These are phyloP conservation scores for Lochmaea capreae DNA, from an alignment of 2,888 invertebrate genomes.

Conservation along the genomic window DNA sequence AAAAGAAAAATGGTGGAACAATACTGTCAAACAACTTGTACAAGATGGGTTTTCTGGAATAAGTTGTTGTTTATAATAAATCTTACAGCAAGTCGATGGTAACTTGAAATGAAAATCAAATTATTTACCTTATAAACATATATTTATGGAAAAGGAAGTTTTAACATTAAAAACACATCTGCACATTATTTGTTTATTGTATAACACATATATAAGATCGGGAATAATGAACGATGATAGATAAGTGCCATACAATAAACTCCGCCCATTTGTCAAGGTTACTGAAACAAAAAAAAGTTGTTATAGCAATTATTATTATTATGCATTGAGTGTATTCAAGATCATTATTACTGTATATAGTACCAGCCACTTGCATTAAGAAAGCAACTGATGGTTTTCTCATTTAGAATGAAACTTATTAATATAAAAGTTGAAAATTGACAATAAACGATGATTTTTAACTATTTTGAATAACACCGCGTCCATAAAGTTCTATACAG, in stretches of 20 bases:
- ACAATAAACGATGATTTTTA: no score
- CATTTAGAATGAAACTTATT: no score
- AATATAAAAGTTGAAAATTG: no score
- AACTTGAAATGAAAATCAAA: background rate
- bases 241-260: slow-evolving; percentile 49
- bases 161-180: slow-evolving; percentile 35
- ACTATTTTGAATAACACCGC: no score
- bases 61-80: no score
- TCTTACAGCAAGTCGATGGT: background rate
- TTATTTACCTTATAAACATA: slow-evolving; percentile 15
- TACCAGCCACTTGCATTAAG: no score
- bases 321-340: background rate
- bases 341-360: background rate
- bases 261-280: slow-evolving; percentile 39
- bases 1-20: no score
- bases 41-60: no score
- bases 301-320: background rate
- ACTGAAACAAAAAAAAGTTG: slow-evolving; percentile 47
- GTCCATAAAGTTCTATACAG: no score
- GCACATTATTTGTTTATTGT: slow-evolving; percentile 38
- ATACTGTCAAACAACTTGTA: no score
- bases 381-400: no score
- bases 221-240: slow-evolving; percentile 35
- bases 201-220: slow-evolving; percentile 40
- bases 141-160: slow-evolving; percentile 34